Percentiles rank a stretch among this genome's conserved stretches.
Conservation (phyloP, 1,140 invertebrate genomes). For the Macrobrachium rosenbergii region DNA sequence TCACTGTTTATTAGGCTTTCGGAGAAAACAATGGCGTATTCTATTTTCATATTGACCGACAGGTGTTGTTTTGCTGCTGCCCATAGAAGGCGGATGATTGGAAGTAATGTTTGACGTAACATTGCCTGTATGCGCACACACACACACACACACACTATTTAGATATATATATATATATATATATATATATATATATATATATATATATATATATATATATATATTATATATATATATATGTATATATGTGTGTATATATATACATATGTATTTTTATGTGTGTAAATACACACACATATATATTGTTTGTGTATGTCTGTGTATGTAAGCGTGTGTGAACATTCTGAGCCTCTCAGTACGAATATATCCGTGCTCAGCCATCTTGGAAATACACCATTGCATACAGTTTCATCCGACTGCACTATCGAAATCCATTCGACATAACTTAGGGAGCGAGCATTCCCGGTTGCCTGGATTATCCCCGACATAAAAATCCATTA, state of each 20-base stretch:
- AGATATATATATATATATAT: not conserved
- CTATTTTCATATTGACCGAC: too few species aligned
- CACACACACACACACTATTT: not conserved
- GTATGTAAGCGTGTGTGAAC: not conserved
- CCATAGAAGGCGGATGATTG: not conserved
- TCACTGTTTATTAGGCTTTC: too few species aligned
- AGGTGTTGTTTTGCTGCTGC: too few species aligned
- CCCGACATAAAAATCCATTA: constrained; percentile 19
- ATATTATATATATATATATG: constrained; percentile 17
- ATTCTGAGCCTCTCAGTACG: not conserved
- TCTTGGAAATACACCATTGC: too few species aligned
- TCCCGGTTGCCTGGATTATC: not conserved
- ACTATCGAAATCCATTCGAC: not conserved
- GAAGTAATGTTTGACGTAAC: not conserved
- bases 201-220: constrained; percentile 3
- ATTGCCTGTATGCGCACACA: not conserved
- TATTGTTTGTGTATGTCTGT: not conserved
- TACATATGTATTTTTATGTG: not conserved
- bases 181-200: constrained; percentile 11
- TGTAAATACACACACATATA: not conserved
- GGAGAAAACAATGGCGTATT: too few species aligned
- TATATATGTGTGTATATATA: constrained; percentile 8
- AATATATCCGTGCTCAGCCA: too few species aligned
- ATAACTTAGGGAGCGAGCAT: not conserved
- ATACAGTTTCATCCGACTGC: too few species aligned